phyloP scores from a whole-genome alignment of 2,888 invertebrate species.

The Dexiosoma caninum region DNA sequence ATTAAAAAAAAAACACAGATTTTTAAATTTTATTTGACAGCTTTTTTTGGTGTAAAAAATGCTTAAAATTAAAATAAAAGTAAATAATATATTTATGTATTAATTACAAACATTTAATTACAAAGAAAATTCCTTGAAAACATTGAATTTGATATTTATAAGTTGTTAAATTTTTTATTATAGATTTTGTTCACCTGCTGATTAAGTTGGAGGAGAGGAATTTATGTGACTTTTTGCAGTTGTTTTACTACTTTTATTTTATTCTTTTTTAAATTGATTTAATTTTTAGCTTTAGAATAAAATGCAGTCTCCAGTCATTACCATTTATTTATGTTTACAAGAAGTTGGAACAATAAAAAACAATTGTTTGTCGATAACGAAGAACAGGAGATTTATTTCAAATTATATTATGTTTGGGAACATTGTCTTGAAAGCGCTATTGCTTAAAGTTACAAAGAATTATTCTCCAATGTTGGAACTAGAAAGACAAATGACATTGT shows the following conservation, averaged over 20 bases:
- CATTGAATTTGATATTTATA: slow-evolving; percentile 44
- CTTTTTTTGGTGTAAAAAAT: slow-evolving; percentile 56
- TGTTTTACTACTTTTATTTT: slow-evolving; percentile 18
- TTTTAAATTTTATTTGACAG: slow-evolving; percentile 46
- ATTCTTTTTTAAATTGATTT: no score
- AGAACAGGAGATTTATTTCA: slow-evolving; percentile 46
- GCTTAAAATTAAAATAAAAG: slow-evolving; percentile 54
- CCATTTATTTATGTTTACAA: slow-evolving; percentile 68
- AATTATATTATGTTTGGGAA: neutral
- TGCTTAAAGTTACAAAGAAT: no score
- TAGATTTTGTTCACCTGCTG: slow-evolving; percentile 60
- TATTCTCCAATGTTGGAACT: no score
- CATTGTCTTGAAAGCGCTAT: slow-evolving; percentile 8
- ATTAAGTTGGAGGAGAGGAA: slow-evolving; percentile 32
- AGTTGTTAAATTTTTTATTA: neutral
- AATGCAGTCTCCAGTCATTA: slow-evolving; percentile 77
- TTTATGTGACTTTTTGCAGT: slow-evolving; percentile 39
- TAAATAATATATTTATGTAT: slow-evolving; percentile 21
- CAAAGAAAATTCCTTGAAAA: slow-evolving; percentile 44
- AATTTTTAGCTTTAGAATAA: slow-evolving; percentile 32
- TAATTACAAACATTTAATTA: slow-evolving; percentile 57
- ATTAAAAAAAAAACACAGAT: slow-evolving; percentile 61
- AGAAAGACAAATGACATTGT: no score
- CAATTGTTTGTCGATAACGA: neutral
- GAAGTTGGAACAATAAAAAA: neutral